Base-by-base conservation (phyloP, 2,797 vertebrate genomes). In the Eulemur coronatus region DNA sequence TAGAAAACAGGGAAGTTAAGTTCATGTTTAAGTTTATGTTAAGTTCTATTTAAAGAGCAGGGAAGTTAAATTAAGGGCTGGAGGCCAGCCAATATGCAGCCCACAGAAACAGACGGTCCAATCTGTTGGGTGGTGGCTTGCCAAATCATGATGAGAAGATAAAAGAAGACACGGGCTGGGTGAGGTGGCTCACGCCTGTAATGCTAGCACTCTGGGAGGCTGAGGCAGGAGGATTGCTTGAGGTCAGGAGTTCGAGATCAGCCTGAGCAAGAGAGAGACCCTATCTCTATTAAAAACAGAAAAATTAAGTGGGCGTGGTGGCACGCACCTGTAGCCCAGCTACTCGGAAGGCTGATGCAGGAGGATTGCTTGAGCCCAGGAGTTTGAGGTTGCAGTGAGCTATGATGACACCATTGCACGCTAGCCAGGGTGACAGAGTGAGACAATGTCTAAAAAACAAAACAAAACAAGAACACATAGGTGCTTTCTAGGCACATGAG, bases 21-120 rank as follows among this genome's bases (percentile, higher is more conserved):
- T 41, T 91, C 81, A 94, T 38, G 65, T 35, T 86, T 78, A 85
- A 85, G 12, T 84, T 48, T 79, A 80, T 20, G 48, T 59, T 89
- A 35, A 52, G 38, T 73, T 96, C 84, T 96, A 91, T 85, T 96
- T 81, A 78, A 82, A 95, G 61, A 89, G 59, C 80, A 67, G 33
- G 91, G 84, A 91, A 89, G n/a, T 84, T 85, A 72, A 78, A 80
- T 87, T 81, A 72, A 85, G 76, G 85, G 50, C 78, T 94, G 55
- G 72, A 95, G 84, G 70, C 70, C 72, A 86, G 93, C 86, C 96
- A 91, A 13, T 57, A 30, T 10, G 15, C 35, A 93, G 81, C 82
- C 82, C 88, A 91, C 76, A 79, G 89, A 89, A 86, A 96, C 73
- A 93, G 46, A 65, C 4, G 4, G 91, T 43, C 59, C 14, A 14